phyloP scores from a whole-genome alignment of 92 coral and sea anemone species.

The Galaxea fascicularis region DNA sequence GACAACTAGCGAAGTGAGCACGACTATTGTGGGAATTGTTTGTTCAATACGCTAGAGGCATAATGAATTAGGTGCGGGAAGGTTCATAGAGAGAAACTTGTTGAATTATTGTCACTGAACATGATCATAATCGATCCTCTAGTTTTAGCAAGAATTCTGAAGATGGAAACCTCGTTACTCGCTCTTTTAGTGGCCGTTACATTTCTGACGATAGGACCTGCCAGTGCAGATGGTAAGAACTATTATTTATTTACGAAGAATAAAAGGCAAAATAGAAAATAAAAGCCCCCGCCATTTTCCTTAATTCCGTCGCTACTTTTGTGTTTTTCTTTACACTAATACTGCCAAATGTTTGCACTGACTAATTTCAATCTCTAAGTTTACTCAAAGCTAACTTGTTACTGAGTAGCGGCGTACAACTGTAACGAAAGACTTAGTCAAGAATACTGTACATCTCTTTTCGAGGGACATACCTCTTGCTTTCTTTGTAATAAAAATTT shows the following conservation, averaged over 20 bases:
- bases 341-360: too few relatives aligned
- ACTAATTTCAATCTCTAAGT: too few relatives aligned
- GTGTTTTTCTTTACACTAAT: too few relatives aligned
- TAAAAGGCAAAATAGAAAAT: too few relatives aligned
- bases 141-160: neutral
- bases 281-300: too few relatives aligned
- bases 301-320: too few relatives aligned
- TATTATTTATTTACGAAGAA: neutral
- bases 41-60: neutral
- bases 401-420: neutral
- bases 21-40: conserved; percentile 21
- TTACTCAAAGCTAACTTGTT: neutral
- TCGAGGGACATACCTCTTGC: neutral
- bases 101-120: neutral
- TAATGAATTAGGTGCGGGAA: neutral
- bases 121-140: neutral
- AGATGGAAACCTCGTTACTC: neutral
- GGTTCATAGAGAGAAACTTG: neutral
- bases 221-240: conserved; percentile 7
- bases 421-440: neutral
- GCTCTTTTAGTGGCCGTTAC: neutral
- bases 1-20: neutral
- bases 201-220: neutral
- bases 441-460: too few relatives aligned
- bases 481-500: neutral